Base-by-base conservation (phyloP, 2,113 vertebrate species). In the Ceratotherium simum region DNA sequence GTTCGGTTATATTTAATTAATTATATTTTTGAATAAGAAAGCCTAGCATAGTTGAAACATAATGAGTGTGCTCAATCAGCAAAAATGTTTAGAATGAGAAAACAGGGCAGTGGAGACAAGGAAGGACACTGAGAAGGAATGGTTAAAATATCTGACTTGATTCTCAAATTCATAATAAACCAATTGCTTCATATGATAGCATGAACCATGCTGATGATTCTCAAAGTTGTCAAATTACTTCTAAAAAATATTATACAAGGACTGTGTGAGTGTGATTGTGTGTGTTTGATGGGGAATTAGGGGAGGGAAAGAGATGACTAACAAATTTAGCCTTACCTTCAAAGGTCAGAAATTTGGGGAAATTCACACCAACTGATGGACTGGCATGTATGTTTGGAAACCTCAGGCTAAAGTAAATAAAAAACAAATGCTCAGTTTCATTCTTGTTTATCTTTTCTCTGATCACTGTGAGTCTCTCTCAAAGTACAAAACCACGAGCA, bases 371-470 rank as follows among this genome's bases (percentile, higher is more conserved):
- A 73, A 16, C 29, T 64, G 13, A 78, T 29, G 78, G 8, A 51
- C 42, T 36, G 39, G 11, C 46, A 27, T 31, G 21, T 62, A 23
- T 36, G 18, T 86, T 62, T 82, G 23, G 29, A 84, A 89, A 89
- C 3, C 31, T 80, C 31, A 36, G 17, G 14, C 8, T 29, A 42
- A 62, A 70, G 1, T 54, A 90, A 79, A 60, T 21, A 4, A 56
- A 8, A 75, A 56, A 75, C 6, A 78, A 83, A 54, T 36, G 17
- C 6, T 92, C 42, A 46, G 5, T 90, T 81, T 78, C 48, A 70
- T 54, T 95, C 46, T 67, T 84, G 60, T 67, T 92, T 42, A 70
- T 82, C 9, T 93, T 65, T 92, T 78, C 62, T 91, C n/a, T 91
- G 72, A 86, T 60, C 86, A n/a, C 27, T 86, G 5, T 91, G 33